phyloP scores from a whole-genome alignment of 2,797 vertebrate genomes.

The Sebastes hubbsi region DNA sequence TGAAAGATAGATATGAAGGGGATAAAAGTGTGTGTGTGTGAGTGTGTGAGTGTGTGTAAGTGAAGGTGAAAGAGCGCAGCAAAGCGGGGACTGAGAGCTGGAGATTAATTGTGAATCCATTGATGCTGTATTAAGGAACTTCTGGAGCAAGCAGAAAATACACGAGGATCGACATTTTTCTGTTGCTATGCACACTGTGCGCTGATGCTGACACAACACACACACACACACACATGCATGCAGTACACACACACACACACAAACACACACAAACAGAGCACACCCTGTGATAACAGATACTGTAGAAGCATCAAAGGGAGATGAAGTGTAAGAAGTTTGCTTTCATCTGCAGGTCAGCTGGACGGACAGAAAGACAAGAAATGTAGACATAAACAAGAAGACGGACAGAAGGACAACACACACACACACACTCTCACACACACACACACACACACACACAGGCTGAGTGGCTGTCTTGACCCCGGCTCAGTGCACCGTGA shows the following conservation, averaged over 20 bases:
- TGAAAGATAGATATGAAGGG: slow-evolving; percentile 16
- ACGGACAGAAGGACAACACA: slow-evolving; percentile 15
- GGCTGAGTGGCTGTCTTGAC: slow-evolving; percentile 25
- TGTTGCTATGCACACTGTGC: slow-evolving; percentile 43
- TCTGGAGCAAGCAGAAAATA: slow-evolving; percentile 71
- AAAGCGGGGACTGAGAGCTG: slow-evolving; percentile 35
- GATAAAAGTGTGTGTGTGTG: background rate
- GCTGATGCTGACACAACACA: slow-evolving; percentile 60
- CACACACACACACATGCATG: no score
- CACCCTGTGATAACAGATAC: slow-evolving; percentile 37
- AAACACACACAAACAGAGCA: background rate
- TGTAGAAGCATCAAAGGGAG: slow-evolving; percentile 58
- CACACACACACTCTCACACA: background rate
- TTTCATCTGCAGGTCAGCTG: slow-evolving; percentile 64
- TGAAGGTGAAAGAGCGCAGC: slow-evolving; percentile 43
- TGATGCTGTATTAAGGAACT: slow-evolving; percentile 67
- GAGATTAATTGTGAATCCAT: slow-evolving; percentile 70
- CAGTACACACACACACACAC: slow-evolving; percentile 13
- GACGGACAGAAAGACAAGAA: slow-evolving; percentile 43
- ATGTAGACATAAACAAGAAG: slow-evolving; percentile 34
- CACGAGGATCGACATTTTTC: slow-evolving; percentile 54
- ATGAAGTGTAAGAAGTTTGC: slow-evolving; percentile 55
- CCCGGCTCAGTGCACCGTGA: slow-evolving; percentile 45
- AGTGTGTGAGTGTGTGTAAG: slow-evolving; percentile 1
- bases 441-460: background rate